Evolutionary conservation across 2,797 vertebrate genomes (phyloP), one percentile per base, ranked within the genome.

Genomic region (Coluber constrictor): DNA sequence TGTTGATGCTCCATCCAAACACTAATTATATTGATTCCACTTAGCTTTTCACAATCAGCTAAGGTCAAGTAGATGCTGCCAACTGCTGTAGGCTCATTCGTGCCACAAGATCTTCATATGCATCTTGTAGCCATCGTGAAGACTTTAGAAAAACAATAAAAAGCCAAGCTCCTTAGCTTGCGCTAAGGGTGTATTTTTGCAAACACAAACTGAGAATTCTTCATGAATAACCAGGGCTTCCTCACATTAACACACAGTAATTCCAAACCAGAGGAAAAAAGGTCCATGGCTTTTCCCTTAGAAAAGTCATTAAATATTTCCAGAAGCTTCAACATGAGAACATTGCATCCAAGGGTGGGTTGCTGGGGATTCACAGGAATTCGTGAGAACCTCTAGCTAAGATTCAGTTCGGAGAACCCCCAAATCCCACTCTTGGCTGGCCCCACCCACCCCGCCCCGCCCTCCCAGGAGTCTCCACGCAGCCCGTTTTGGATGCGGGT

Each of bases 121-220:
- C 74, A 56, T 91, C 94, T 93, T 94, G 95, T 95, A 96, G 96
- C 94, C 66, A 90, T 90, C 86, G 89, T 93, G 92, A 94, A 93
- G 93, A 74, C 93, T 93, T 92, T 89, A 90, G 94, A 93, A n/a
- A 91, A 96, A 94, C 94, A 93, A 94, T 91, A 94, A 92, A 94
- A 25, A 8, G 59, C 37, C 54, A 56, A 25, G 32, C 94, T 94
- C 95, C 95, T 95, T 95, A 95, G 94, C 93, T 95, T 93, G 93
- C 94, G 57, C 95, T 95, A 96, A 96, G 95, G 95, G 94, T 95
- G 86, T 94, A 32, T 95, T 96, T 96, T 92, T 90, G 93, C 94
- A 92, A 90, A 94, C 90, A 95, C 93, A 96, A 94, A 96, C 93
- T 94, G 94, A 96, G n/a, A 57, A 93, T 94, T 96, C 92, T 91